phyloP scores from a whole-genome alignment of 2,888 invertebrate species.

The Sericinus montela region DNA sequence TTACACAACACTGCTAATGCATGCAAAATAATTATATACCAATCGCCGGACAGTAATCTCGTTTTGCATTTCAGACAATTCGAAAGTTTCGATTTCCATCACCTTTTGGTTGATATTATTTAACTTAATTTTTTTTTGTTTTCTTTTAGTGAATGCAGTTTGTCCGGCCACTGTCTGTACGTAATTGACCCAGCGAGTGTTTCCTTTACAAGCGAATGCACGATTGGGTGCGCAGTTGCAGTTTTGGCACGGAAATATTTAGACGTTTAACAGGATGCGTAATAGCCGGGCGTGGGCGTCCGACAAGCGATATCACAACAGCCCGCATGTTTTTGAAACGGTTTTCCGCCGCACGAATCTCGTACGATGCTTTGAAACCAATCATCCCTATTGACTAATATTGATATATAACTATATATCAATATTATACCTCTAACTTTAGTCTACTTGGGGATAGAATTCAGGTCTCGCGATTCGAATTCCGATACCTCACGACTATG shows the following conservation, averaged over 20 bases:
- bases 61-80: conserved; percentile 9
- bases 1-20: no score
- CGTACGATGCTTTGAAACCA: neutral
- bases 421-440: no score
- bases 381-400: no score
- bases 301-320: conserved; percentile 1
- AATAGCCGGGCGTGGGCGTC: neutral
- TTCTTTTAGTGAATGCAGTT: no score
- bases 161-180: neutral
- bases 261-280: conserved; percentile 5
- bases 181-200: conserved; percentile 2
- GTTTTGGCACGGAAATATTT: neutral
- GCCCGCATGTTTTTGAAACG: conserved; percentile 7
- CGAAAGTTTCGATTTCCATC: conserved; percentile 10
- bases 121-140: neutral
- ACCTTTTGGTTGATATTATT: conserved; percentile 5
- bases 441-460: no score
- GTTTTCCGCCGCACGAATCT: conserved; percentile 1
- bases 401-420: no score
- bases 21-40: no score
- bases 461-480: no score
- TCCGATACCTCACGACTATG: no score
- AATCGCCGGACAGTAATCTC: neutral
- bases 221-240: neutral
- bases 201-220: neutral